Base-by-base conservation (phyloP, 2,113 vertebrate species). In the Gallinago paraguaiae region DNA sequence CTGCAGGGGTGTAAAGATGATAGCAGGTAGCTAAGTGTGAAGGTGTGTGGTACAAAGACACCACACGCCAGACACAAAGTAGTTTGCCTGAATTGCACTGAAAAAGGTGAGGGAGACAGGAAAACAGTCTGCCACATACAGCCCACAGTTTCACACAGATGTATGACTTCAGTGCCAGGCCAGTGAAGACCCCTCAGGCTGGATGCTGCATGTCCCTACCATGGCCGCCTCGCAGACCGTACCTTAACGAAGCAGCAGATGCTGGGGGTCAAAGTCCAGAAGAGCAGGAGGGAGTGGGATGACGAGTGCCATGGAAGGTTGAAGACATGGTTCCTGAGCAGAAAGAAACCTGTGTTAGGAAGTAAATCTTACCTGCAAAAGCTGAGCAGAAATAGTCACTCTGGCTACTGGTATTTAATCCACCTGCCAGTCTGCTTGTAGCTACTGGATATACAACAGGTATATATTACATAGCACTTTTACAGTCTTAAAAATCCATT, bases 211-310 rank as follows among this genome's bases (percentile, higher is more conserved):
- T 6, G 57, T 67, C 69, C 46, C 37, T 37, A 2, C 39, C 0
- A 0, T 5, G 41, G 35, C 35, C 10, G 0, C 15, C 33, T 53
- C 7, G 0, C n/a, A 43, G n/a, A 43, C 15, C 82, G 74, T 59
- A 75, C 71, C 72, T 48, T 4, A 39, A 51, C 0, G 16, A 64
- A 74, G 60, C 48, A 69, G 54, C 83, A 35, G 22, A 27, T 14
- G 13, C 28, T n/a, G 60, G 16, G 25, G 6, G 48, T 37, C 39
- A 35, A 31, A 90, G 37, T 17, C 28, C 27, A 23, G 61, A 30
- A 30, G 25, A 45, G 13, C 19, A 13, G 13, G 11, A 28, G 17
- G 33, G 53, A 57, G 18, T 8, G 35, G 22, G 79, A 35, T 63
- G 48, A 23, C 0, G 2, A 41, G 20, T 53, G 56, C 59, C 19